Evolutionary conservation across 2,113 vertebrate genomes (phyloP), one percentile per base, ranked within the genome.

Genomic region (Triplophysa dalaica): DNA sequence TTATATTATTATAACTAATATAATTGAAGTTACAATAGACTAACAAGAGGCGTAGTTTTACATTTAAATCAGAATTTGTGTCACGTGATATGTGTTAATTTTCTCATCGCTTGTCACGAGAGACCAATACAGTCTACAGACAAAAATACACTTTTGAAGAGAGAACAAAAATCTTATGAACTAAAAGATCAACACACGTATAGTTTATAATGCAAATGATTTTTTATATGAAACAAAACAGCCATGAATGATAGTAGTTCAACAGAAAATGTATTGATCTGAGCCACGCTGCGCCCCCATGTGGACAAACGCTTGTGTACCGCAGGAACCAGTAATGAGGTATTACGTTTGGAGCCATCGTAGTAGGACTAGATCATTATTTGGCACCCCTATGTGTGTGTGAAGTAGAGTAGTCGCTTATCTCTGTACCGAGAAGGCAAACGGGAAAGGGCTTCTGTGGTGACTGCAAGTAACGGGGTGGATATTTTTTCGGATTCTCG

Each of bases 381-480:
- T 87, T 88, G 65, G 85, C 87, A 88, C 12, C 52, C 11, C 14
- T 12, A 62, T 29, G 48, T 83, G 60, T 80, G 41, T 79, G 56
- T 24, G 73, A 68, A 56, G 24, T 74, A 69, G 63, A 58, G 76
- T 2, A 45, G 43, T 79, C 33, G 60, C 65, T 60, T 66, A 77
- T 69, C 81, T 75, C 81, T 70, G 86, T 90, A 87, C 82, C 84
- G 85, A 86, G 89, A 83, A 90, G 90, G 91, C 92, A 79, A 75
- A 75, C 84, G 52, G 58, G 67, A 52, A 69, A 75, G 86, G 38
- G 85, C 68, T 85, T 80, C 86, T 79, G 61, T 41, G 78, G 81
- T 81, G 87, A 79, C 78, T 67, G 79, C 83, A 66, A 83, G 85
- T 86, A 84, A 77, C 72, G 69, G 77, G 86, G 85, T 83, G 75